phyloP scores from a whole-genome alignment of 2,888 invertebrate species.

The Selenia dentaria region DNA sequence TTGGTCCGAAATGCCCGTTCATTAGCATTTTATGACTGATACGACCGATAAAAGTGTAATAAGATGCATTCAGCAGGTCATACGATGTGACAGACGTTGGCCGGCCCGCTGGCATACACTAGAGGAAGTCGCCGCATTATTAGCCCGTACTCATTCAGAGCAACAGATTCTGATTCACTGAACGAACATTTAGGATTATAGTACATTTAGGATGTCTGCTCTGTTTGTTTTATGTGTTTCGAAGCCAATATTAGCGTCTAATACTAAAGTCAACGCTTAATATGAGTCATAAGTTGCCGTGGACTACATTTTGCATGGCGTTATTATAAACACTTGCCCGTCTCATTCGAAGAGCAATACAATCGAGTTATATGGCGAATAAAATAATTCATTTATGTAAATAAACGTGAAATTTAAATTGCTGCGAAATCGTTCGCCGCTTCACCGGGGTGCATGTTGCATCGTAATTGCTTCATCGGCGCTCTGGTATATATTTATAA shows the following conservation, averaged over 20 bases:
- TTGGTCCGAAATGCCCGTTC: constrained; percentile 80
- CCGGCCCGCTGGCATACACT: constrained; percentile 63
- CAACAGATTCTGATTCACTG: constrained; percentile 65
- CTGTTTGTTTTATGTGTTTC: constrained; percentile 58
- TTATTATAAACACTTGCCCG: constrained; percentile 18
- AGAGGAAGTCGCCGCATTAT: constrained; percentile 71
- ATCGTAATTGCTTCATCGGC: constrained; percentile 66
- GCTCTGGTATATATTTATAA: constrained; percentile 45
- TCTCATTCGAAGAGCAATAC: constrained; percentile 10
- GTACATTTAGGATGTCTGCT: constrained; percentile 53
- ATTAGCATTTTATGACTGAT: constrained; percentile 84
- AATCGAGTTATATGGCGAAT: constrained; percentile 11
- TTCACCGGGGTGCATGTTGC: constrained; percentile 49
- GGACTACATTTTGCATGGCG: neutral
- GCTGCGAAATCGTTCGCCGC: constrained; percentile 48
- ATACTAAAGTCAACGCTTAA: constrained; percentile 16
- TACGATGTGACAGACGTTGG: constrained; percentile 72
- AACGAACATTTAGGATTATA: constrained; percentile 64
- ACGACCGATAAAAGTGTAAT: constrained; percentile 83
- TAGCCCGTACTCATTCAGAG: constrained; percentile 64
- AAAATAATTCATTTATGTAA: constrained; percentile 42
- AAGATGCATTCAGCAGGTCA: constrained; percentile 80
- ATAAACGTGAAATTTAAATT: constrained; percentile 54
- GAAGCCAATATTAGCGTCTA: constrained; percentile 25
- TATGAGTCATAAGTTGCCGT: constrained; percentile 12